A percentile compares a stretch with the other conserved stretches of the same genome.
These are phyloP conservation scores for Hemiprocne comata DNA, from an alignment of 2,113 vertebrate species.

Conservation along the genomic window DNA sequence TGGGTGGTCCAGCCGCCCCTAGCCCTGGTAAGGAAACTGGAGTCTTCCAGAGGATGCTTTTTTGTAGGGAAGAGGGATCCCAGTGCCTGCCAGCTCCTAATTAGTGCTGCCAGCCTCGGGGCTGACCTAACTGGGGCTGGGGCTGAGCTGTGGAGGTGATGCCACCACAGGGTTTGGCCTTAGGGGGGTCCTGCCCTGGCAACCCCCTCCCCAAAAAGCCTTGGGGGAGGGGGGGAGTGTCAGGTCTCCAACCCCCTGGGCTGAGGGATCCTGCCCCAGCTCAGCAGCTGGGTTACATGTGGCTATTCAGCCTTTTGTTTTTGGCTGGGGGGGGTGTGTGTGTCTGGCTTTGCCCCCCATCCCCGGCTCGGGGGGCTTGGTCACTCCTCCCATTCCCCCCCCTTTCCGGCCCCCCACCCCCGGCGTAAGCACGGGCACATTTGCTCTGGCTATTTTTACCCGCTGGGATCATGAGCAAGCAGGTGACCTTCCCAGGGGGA, in stretches of 20 bases:
- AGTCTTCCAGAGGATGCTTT: background rate
- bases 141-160: background rate
- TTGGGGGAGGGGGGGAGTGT: too few species aligned
- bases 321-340: background rate
- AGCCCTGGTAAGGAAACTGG: background rate
- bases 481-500: conserved; percentile 5
- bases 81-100: background rate
- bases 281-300: background rate
- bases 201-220: background rate
- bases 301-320: background rate
- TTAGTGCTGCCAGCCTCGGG: background rate
- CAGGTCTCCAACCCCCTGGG: fast-evolving
- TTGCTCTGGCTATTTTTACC: conserved; percentile 41
- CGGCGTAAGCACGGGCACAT: background rate
- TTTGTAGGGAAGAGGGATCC: background rate
- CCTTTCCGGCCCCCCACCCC: background rate
- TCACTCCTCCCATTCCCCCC: background rate
- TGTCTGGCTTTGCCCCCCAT: background rate
- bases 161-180: background rate
- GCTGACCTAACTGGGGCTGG: background rate
- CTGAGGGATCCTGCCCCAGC: background rate
- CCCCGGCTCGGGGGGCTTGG: background rate
- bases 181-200: background rate
- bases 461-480: background rate
- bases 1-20: background rate